phyloP scores from a whole-genome alignment of 2,797 vertebrate species.

The Phoxinus dragarum region DNA sequence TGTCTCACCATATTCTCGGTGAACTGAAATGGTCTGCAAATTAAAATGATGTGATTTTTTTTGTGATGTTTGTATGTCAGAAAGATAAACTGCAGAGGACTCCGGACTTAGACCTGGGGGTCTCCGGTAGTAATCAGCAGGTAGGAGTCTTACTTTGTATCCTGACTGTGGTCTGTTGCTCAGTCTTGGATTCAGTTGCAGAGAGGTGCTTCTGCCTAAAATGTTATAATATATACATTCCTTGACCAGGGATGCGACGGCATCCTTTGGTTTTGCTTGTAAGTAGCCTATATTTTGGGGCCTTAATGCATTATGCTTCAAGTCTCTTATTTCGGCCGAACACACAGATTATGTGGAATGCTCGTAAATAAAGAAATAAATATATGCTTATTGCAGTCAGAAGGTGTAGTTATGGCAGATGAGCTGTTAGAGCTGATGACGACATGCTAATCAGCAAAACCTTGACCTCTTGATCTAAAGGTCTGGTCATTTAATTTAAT shows the following conservation, averaged over 20 bases:
- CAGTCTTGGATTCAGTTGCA: neutral
- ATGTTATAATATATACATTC: too few relatives aligned
- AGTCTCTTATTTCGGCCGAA: neutral
- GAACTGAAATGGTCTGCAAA: neutral
- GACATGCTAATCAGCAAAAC: neutral
- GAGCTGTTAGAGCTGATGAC: neutral
- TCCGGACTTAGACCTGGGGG: neutral
- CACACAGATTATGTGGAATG: neutral
- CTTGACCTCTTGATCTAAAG: neutral
- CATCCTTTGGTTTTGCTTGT: neutral
- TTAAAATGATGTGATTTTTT: neutral
- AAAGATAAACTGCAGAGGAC: neutral
- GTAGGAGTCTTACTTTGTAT: slow-evolving; percentile 1
- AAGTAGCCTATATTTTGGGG: neutral
- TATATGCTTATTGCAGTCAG: neutral
- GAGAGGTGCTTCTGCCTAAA: neutral
- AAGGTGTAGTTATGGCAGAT: neutral
- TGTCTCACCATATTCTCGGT: neutral
- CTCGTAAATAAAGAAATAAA: neutral
- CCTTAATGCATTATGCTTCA: neutral
- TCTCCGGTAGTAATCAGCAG: neutral
- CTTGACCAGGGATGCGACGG: neutral
- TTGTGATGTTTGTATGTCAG: neutral
- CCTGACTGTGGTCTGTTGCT: neutral
- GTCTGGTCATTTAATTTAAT: neutral